Conservation (phyloP, 2,888 invertebrate genomes). For the Heterodera filipjevi region DNA sequence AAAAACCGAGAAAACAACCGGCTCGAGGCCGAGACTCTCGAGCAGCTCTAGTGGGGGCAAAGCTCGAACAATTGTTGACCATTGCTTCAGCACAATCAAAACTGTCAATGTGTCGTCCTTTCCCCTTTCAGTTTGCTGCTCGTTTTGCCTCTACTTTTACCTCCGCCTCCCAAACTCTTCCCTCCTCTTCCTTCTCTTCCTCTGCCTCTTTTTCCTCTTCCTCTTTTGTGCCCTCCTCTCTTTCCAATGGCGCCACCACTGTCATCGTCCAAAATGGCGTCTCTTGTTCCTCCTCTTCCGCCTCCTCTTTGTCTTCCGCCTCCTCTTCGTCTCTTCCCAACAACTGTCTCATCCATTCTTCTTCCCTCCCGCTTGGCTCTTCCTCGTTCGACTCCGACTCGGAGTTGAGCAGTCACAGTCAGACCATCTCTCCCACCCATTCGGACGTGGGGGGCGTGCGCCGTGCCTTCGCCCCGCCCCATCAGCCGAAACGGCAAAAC, state of each 20-base stretch:
- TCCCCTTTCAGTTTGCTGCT: background rate
- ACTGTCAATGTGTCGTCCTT: background rate
- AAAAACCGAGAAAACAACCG: no score
- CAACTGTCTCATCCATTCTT: conserved; percentile 18
- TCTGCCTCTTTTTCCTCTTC: background rate
- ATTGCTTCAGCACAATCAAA: background rate
- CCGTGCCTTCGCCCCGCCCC: background rate
- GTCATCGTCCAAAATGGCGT: conserved; percentile 11
- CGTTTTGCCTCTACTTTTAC: background rate
- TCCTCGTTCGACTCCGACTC: conserved; percentile 25
- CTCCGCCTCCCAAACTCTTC: background rate
- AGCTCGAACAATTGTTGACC: no score
- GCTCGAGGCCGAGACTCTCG: no score
- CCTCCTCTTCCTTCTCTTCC: background rate
- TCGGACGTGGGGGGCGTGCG: background rate
- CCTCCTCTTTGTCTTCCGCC: conserved; percentile 3
- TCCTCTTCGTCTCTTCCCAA: background rate
- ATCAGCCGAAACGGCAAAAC: background rate
- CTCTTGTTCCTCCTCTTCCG: background rate
- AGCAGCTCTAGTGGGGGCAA: no score
- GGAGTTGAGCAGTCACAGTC: conserved; percentile 19
- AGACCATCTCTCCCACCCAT: conserved; percentile 8
- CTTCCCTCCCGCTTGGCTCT: background rate
- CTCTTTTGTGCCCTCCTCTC: background rate
- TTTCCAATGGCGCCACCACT: background rate